A percentile compares a stretch with the other conserved stretches of the same genome.
phyloP scores from a whole-genome alignment of 92 coral and sea anemone genomes.

The Phenganax marumi region DNA sequence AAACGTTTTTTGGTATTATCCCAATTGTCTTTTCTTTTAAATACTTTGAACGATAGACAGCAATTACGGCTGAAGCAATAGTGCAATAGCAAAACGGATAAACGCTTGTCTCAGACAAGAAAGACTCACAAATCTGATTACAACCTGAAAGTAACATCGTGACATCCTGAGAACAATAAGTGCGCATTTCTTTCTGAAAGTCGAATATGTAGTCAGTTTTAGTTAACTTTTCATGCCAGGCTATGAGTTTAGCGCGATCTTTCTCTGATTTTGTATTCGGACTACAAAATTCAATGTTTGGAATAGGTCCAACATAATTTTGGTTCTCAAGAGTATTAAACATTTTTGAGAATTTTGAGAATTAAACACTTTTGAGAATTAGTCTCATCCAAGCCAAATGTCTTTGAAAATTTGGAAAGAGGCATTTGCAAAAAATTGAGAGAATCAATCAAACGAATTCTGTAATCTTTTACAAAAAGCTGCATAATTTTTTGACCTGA shows the following conservation, averaged over 20 bases:
- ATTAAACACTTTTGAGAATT: no score
- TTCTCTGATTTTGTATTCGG: not conserved
- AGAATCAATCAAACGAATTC: not conserved
- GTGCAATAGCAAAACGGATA: slow-evolving; percentile 40
- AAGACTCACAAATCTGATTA: slow-evolving; percentile 30
- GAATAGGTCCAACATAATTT: no score
- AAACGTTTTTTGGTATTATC: slow-evolving; percentile 40
- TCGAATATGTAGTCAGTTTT: slow-evolving; percentile 37
- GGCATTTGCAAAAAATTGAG: no score
- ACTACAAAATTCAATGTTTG: no score
- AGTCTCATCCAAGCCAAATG: slow-evolving; percentile 26
- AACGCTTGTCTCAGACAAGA: slow-evolving; percentile 21
- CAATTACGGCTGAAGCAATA: slow-evolving; percentile 49
- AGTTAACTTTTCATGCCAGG: not conserved
- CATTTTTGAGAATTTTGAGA: no score
- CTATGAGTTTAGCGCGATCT: slow-evolving; percentile 11
- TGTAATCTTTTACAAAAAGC: not conserved
- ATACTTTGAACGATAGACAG: slow-evolving; percentile 40
- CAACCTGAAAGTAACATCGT: slow-evolving; percentile 46
- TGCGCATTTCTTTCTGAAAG: slow-evolving; percentile 43
- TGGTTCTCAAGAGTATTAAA: no score
- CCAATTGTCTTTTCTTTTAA: slow-evolving; percentile 33
- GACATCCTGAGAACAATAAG: slow-evolving; percentile 46
- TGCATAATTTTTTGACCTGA: slow-evolving; percentile 23
- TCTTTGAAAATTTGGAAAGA: slow-evolving; percentile 2